phyloP scores from a whole-genome alignment of 2,888 invertebrate species.

The Drosophila flavopinicola region DNA sequence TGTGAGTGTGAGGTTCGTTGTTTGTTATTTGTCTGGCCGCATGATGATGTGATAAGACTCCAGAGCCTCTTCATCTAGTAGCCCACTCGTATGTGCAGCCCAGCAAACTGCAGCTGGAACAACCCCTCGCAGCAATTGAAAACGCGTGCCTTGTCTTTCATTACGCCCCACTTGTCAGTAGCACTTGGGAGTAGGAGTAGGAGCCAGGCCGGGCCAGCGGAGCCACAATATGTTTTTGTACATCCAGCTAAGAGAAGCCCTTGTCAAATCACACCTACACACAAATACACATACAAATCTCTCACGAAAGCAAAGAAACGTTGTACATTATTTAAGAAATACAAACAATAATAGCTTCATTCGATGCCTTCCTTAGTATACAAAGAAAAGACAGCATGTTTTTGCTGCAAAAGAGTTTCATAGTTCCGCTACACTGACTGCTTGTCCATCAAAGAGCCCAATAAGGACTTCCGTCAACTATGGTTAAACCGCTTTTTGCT shows the following conservation, averaged over 20 bases:
- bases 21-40: conserved; percentile 49
- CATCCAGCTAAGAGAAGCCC: conserved; percentile 15
- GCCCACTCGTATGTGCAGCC: conserved; percentile 3
- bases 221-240: conserved; percentile 1
- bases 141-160: conserved; percentile 62
- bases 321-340: neutral
- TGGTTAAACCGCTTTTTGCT: conserved; percentile 23
- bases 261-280: conserved; percentile 53
- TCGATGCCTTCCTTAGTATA: neutral
- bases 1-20: conserved; percentile 23
- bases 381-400: neutral
- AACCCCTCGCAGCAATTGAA: conserved; percentile 24
- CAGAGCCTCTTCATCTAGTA: conserved; percentile 29
- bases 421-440: conserved; percentile 9
- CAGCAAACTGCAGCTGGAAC: conserved; percentile 31
- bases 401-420: neutral
- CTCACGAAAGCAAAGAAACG: neutral
- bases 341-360: no score
- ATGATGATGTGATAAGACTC: conserved; percentile 66
- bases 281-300: neutral
- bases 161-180: conserved; percentile 43
- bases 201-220: neutral
- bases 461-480: conserved; percentile 47
- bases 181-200: conserved; percentile 16
- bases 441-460: conserved; percentile 10